Conservation (phyloP, 2,888 invertebrate genomes). For the Troides helena region DNA sequence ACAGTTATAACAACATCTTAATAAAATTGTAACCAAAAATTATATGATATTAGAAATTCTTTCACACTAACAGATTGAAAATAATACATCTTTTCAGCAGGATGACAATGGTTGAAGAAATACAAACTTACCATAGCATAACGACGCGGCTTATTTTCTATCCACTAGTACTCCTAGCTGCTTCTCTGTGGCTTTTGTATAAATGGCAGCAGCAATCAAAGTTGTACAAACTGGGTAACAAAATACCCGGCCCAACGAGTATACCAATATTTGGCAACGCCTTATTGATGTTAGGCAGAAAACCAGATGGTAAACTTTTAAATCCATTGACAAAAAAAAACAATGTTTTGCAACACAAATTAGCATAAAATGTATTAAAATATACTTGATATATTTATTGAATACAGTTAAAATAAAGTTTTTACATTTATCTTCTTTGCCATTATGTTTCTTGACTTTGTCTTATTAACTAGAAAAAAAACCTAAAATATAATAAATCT, state of each 20-base stretch:
- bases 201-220: conserved; percentile 74
- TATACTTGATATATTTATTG: background rate
- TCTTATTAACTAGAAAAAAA: no score
- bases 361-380: background rate
- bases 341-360: background rate
- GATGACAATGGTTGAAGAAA: conserved; percentile 45
- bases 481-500: no score
- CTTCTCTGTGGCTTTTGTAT: conserved; percentile 57
- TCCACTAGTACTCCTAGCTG: conserved; percentile 52
- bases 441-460: no score
- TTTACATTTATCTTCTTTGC: no score
- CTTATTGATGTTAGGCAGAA: conserved; percentile 81
- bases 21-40: no score
- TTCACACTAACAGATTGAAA: background rate
- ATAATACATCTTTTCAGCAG: conserved; percentile 36
- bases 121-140: conserved; percentile 34
- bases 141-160: conserved; percentile 50
- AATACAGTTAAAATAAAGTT: background rate
- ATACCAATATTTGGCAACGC: conserved; percentile 86
- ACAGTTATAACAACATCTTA: no score
- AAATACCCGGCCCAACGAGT: conserved; percentile 84
- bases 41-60: no score
- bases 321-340: background rate
- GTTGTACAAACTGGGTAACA: conserved; percentile 82
- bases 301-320: conserved; percentile 78